These are phyloP conservation scores for Archips crataeganus DNA, from an alignment of 2,888 invertebrate genomes.

Conservation along the genomic window DNA sequence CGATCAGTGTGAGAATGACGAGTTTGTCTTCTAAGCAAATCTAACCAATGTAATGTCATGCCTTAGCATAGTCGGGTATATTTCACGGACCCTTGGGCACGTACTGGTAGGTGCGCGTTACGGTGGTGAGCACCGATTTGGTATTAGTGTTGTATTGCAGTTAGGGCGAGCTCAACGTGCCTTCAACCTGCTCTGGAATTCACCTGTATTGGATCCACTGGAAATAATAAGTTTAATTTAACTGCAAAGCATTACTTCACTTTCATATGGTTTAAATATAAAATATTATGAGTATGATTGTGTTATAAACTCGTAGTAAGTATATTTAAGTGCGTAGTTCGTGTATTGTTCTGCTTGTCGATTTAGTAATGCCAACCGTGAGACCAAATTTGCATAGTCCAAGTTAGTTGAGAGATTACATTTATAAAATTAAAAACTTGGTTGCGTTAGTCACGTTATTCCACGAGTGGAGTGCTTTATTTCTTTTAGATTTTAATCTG, in stretches of 20 bases:
- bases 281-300: slow-evolving; percentile 15
- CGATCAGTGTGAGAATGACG: background rate
- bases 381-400: slow-evolving; percentile 36
- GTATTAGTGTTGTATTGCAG: slow-evolving; percentile 61
- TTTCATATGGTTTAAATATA: background rate
- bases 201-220: slow-evolving; percentile 30
- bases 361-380: slow-evolving; percentile 32
- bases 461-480: slow-evolving; percentile 19
- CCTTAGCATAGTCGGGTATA: slow-evolving; percentile 51
- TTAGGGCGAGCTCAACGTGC: slow-evolving; percentile 64
- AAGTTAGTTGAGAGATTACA: slow-evolving; percentile 27
- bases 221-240: slow-evolving; percentile 12
- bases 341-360: slow-evolving; percentile 31
- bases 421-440: slow-evolving; percentile 29
- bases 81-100: slow-evolving; percentile 78
- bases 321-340: slow-evolving; percentile 32
- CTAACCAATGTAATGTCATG: background rate
- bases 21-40: background rate
- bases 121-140: slow-evolving; percentile 66
- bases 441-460: slow-evolving; percentile 31
- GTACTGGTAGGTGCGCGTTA: slow-evolving; percentile 58
- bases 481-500: slow-evolving; percentile 31
- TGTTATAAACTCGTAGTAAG: background rate
- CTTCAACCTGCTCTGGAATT: slow-evolving; percentile 57
- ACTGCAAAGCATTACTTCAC: slow-evolving; percentile 10